Evolutionary conservation across 2,888 invertebrate species (phyloP), one percentile per base, ranked within the genome.

Genomic region (Cantharis rustica): DNA sequence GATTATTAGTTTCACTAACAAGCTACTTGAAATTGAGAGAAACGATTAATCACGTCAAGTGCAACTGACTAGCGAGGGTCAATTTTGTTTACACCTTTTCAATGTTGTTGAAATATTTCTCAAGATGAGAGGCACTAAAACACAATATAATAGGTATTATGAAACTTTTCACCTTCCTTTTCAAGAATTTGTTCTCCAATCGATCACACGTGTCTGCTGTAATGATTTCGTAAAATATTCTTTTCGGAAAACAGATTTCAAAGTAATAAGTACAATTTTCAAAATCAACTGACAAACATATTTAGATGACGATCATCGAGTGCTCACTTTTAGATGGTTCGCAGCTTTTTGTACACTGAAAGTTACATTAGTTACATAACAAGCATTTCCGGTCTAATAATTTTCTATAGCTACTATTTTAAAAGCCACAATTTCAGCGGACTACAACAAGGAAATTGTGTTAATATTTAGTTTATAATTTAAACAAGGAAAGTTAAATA

Each of bases 171-270:
- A 66, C 64, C 20, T 23, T 66, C n/a, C 13, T 20, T 23, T n/a
- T 66, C 64, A 66, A 47, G 47, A 47, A 47, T 47, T 47, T 47
- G 47, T 47, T 47, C n/a, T 47, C 47, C 47, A 47, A 47, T 47
- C 47, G 47, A 47, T 47, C 47, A 47, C 13, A 47, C n/a, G 9
- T 9, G n/a, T 47, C 47, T n/a, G n/a, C 47, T 9, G n/a, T 47
- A 47, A 47, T 47, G 47, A 47, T 47, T 47, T 47, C n/a, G 9
- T 47, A 47, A 47, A 47, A 47, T 13, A n/a, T 47, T 47, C 2
- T n/a, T n/a, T 47, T 47, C 9, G 15, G 61, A 61, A 70, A 74
- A 31, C 69, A 63, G 69, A 73, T 73, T 15, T 27, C 69, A 73
- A 47, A n/a, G 47, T n/a, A n/a, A n/a, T 47, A 47, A 47, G n/a